Base-by-base conservation (phyloP, 2,113 vertebrate genomes). In the Hucho hucho region DNA sequence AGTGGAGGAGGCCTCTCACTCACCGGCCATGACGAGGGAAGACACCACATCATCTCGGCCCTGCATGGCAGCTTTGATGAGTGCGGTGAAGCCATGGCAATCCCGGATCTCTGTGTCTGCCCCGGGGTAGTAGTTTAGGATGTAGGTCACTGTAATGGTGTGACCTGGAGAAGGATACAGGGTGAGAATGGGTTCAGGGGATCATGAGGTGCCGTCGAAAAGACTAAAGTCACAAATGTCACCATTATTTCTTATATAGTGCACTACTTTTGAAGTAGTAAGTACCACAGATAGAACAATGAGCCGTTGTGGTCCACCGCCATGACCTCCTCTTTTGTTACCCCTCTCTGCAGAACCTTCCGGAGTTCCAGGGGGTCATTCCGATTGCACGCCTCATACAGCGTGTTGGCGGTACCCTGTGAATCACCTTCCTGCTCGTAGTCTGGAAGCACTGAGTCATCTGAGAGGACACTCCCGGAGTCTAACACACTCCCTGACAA, bases 11-110 rank as follows among this genome's bases (percentile, higher is more conserved):
- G 25, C 4, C 4, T 69, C 18, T 65, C 14, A 68, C 76, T 12
- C 81, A 97, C 96, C 96, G 0, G 95, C 94, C 94, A 97, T 92
- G 26, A 96, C 84, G 56, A 97, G 95, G 0, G 94, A 88, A 0
- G 93, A 80, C 79, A 95, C 91, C 0, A 95, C 95, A 0, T 96
- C 93, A 0, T 77, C 61, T 24, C 11, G 82, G 1, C 95, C 92
- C 29, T 90, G 94, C 79, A 96, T 90, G 0, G 96, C 94, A 0
- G 95, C 95, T 91, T 97, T 97, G 93, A 97, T 97, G 87, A 97
- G 88, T 0, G 96, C 95, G 0, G 96, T 97, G 79, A 96, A 93
- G 0, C 96, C 96, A 14, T 95, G 87, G 0, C 84, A 88, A 56
- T 97, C 95, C 20, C 83, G 77, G 72, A 84, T 86, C 82, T 97